phyloP scores from a whole-genome alignment of 2,888 invertebrate species.

The Linnaemya tessellans region DNA sequence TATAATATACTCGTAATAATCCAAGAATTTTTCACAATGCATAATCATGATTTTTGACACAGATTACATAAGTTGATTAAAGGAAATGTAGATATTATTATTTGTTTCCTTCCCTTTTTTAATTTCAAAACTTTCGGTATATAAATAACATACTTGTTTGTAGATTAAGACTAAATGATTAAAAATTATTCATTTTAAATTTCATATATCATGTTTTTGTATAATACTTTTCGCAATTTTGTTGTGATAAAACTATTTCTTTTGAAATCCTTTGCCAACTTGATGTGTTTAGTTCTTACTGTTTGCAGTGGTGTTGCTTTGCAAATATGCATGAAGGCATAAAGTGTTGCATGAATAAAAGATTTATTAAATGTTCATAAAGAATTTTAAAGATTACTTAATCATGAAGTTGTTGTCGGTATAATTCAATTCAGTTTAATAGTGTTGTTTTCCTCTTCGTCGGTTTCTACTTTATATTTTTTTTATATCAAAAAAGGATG shows the following conservation, averaged over 20 bases:
- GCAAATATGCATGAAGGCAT: constrained; percentile 72
- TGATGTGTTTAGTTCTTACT: constrained; percentile 17
- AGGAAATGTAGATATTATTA: too few species aligned
- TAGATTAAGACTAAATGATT: neutral
- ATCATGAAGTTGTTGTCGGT: constrained; percentile 73
- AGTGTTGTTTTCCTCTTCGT: constrained; percentile 46
- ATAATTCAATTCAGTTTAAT: constrained; percentile 66
- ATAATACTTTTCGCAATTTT: constrained; percentile 30
- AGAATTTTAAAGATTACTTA: constrained; percentile 73
- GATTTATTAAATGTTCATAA: constrained; percentile 75
- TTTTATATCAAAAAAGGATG: constrained; percentile 74
- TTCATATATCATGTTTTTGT: constrained; percentile 10
- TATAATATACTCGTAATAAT: too few species aligned
- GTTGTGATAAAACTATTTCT: constrained; percentile 20
- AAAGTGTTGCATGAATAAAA: constrained; percentile 72
- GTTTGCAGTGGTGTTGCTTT: constrained; percentile 28
- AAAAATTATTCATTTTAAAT: neutral
- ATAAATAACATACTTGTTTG: too few species aligned
- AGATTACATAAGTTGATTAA: too few species aligned
- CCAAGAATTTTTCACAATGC: too few species aligned
- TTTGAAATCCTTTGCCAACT: constrained; percentile 29
- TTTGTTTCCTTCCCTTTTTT: too few species aligned
- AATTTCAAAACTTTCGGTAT: too few species aligned
- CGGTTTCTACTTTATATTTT: constrained; percentile 47
- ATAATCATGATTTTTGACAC: too few species aligned